These are phyloP conservation scores for Eupristina koningsbergeri DNA, from an alignment of 1,140 invertebrate species.

Conservation along the genomic window DNA sequence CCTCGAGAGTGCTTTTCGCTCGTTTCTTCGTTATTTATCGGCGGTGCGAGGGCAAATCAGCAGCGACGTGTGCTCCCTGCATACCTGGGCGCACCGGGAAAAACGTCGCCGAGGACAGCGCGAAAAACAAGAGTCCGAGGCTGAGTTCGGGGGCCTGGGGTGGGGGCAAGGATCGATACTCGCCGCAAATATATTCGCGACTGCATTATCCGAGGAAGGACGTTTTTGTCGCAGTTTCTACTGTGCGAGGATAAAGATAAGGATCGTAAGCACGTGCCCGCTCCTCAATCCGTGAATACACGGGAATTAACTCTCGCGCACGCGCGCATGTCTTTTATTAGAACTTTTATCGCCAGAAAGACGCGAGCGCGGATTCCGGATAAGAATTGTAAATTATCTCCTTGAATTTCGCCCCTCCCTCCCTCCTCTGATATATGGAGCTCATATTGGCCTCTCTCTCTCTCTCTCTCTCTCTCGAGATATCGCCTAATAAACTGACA, in stretches of 20 bases:
- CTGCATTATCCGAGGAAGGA: constrained; percentile 18
- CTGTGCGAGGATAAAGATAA: constrained; percentile 43
- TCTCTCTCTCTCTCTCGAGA: too few relatives aligned
- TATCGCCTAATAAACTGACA: constrained; percentile 42
- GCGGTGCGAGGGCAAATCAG: not conserved
- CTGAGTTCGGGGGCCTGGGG: not conserved
- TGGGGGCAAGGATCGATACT: not conserved
- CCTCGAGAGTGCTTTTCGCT: not conserved
- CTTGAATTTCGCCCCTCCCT: not conserved
- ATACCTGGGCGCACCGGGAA: not conserved
- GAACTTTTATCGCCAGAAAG: constrained; percentile 3
- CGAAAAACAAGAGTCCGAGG: not conserved
- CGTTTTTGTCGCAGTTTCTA: constrained; percentile 29
- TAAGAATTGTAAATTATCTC: constrained; percentile 45
- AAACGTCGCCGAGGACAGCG: too few relatives aligned
- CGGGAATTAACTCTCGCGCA: not conserved
- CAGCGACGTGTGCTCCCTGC: not conserved
- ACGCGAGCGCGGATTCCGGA: constrained; percentile 11
- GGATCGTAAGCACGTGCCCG: constrained; percentile 21
- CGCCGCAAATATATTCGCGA: constrained; percentile 10
- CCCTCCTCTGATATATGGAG: not conserved
- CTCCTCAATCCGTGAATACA: not conserved
- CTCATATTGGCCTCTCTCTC: not conserved
- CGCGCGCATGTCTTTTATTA: not conserved
- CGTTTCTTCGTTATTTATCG: not conserved